phyloP scores from a whole-genome alignment of 2,113 vertebrate genomes.

The Paraplagusia blochii region DNA sequence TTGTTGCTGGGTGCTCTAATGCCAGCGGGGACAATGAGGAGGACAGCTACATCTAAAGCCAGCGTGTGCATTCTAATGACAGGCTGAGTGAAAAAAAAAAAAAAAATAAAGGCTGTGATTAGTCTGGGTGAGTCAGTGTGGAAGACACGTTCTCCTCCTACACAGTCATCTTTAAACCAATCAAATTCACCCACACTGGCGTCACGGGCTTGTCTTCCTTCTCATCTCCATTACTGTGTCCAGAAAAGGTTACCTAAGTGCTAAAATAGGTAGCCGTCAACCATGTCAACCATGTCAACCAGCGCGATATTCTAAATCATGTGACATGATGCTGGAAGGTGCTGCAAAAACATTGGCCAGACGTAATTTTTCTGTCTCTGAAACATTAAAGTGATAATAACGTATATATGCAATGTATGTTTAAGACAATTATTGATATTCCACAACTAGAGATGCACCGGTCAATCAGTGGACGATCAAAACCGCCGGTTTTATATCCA shows the following conservation, averaged over 20 bases:
- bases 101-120: slow-evolving; percentile 41
- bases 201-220: slow-evolving; percentile 25
- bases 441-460: too few relatives aligned
- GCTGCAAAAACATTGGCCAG: too few relatives aligned
- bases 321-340: too few relatives aligned
- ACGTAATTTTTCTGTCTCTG: too few relatives aligned
- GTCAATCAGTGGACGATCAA: too few relatives aligned
- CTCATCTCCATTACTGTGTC: slow-evolving; percentile 13
- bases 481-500: too few relatives aligned
- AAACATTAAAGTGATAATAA: too few relatives aligned
- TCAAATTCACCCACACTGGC: slow-evolving; percentile 11
- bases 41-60: slow-evolving; percentile 12
- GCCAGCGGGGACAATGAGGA: slow-evolving; percentile 18
- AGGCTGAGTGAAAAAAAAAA: slow-evolving; percentile 8
- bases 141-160: slow-evolving; percentile 36
- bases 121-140: slow-evolving; percentile 50
- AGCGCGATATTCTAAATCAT: too few relatives aligned
- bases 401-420: too few relatives aligned
- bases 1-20: slow-evolving; percentile 31
- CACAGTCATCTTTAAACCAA: slow-evolving; percentile 26
- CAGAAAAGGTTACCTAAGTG: slow-evolving; percentile 16
- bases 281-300: too few relatives aligned
- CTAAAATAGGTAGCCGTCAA: slow-evolving; percentile 4
- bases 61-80: slow-evolving; percentile 30
- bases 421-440: too few relatives aligned